These are phyloP conservation scores for Xylota sylvarum DNA, from an alignment of 2,888 invertebrate species.

Conservation along the genomic window DNA sequence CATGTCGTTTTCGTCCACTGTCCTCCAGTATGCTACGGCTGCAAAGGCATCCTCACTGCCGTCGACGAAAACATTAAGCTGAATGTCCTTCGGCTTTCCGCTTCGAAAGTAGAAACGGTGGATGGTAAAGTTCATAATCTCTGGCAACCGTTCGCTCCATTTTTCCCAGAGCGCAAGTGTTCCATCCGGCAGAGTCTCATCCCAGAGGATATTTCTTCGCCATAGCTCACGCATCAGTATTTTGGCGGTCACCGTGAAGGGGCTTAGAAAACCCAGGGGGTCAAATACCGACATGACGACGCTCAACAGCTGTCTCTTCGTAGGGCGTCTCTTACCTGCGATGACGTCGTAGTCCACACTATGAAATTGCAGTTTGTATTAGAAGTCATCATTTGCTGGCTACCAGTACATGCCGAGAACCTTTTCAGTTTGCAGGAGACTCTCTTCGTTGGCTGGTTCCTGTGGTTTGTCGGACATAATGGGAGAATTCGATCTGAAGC, in stretches of 20 bases:
- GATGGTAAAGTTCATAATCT: too few species aligned
- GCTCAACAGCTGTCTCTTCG: conserved; percentile 45
- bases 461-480: not conserved
- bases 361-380: conserved; percentile 46
- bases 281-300: conserved; percentile 64
- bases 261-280: conserved; percentile 39
- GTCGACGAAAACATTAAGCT: not conserved
- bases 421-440: conserved; percentile 29
- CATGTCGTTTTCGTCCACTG: conserved; percentile 11
- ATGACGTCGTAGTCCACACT: conserved; percentile 36
- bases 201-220: not conserved
- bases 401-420: conserved; percentile 77
- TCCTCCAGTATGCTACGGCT: conserved; percentile 61
- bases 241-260: conserved; percentile 20
- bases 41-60: conserved; percentile 66
- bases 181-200: too few species aligned
- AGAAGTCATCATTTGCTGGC: conserved; percentile 63
- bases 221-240: not conserved
- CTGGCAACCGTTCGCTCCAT: not conserved
- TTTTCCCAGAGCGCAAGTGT: not conserved
- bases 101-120: not conserved
- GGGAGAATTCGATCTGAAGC: not conserved
- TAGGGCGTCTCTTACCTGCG: conserved; percentile 26
- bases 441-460: not conserved
- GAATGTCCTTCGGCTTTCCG: not conserved